phyloP scores from a whole-genome alignment of 2,113 vertebrate genomes.

The Alectura lathami region DNA sequence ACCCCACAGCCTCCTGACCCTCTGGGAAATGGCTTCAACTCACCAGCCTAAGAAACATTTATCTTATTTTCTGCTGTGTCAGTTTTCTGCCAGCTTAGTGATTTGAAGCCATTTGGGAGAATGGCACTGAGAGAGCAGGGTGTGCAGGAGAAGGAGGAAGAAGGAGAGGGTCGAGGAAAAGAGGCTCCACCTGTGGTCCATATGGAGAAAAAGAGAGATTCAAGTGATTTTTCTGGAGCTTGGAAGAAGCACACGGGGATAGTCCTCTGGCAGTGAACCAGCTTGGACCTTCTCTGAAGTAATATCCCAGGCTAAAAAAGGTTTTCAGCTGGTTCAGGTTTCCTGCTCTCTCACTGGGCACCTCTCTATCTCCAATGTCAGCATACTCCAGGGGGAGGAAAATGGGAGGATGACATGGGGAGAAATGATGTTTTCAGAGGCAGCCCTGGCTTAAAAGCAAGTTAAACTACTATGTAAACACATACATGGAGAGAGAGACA shows the following conservation, averaged over 20 bases:
- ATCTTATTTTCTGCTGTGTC: background rate
- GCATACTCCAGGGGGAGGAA: background rate
- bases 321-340: background rate
- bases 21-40: background rate
- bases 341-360: background rate
- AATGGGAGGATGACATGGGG: rapidly evolving
- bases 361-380: background rate
- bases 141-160: too few relatives aligned
- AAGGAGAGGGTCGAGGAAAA: background rate
- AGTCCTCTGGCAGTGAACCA: rapidly evolving
- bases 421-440: background rate
- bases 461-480: background rate
- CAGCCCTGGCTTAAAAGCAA: background rate
- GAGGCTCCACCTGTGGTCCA: background rate
- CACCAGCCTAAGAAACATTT: background rate
- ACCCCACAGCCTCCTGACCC: background rate
- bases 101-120: background rate
- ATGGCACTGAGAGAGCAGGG: background rate
- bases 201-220: background rate
- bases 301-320: background rate
- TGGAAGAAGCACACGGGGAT: background rate
- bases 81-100: background rate
- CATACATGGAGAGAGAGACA: background rate
- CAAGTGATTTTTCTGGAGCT: background rate
- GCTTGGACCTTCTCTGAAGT: background rate